These are phyloP conservation scores for Petrocephalus schoutedeni DNA, from an alignment of 2,797 vertebrate genomes.

Conservation along the genomic window DNA sequence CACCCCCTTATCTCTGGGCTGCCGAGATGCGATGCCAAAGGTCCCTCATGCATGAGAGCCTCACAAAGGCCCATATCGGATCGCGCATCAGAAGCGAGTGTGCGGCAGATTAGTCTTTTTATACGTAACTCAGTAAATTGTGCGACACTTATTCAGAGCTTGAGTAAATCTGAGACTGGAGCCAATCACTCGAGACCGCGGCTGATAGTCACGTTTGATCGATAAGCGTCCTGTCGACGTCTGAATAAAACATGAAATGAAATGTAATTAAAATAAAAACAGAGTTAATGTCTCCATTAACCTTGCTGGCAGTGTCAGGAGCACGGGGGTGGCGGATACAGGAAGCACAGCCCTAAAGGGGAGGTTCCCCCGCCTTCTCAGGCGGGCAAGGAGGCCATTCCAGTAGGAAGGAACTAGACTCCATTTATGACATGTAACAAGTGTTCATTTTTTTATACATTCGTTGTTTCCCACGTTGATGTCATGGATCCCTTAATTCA, in stretches of 20 bases:
- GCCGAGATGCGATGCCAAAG: neutral
- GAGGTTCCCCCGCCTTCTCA: neutral
- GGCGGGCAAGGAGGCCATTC: neutral
- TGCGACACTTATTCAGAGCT: neutral
- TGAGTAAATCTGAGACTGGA: neutral
- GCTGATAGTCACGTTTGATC: constrained; percentile 8
- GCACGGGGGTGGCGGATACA: neutral
- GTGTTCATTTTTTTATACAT: neutral
- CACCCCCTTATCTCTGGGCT: neutral
- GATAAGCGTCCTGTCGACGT: neutral
- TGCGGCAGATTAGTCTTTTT: neutral
- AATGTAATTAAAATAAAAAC: neutral
- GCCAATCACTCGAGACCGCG: neutral
- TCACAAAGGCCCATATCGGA: neutral
- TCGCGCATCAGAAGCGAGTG: neutral
- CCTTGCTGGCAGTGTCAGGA: neutral
- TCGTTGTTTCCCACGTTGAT: neutral
- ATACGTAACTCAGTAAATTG: neutral
- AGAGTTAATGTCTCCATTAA: constrained; percentile 4
- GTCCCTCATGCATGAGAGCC: neutral
- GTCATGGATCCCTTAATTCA: neutral
- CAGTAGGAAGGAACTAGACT: neutral
- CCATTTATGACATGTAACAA: neutral
- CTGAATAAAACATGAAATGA: constrained; percentile 12
- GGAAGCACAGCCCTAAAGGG: neutral